Conservation (phyloP, 1,140 invertebrate species). For the Helicoverpa armigera region DNA sequence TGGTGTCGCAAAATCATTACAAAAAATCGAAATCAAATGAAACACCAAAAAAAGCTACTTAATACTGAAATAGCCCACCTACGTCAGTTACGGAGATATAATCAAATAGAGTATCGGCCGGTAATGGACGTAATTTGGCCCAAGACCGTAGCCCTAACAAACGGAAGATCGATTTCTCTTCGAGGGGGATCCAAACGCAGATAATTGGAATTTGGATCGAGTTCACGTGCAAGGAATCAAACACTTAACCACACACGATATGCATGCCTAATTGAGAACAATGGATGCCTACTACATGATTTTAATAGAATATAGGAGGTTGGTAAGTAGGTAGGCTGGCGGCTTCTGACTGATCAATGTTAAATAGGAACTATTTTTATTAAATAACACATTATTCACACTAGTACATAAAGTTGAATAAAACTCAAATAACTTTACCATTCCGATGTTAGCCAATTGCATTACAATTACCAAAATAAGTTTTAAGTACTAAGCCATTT, state of each 20-base stretch:
- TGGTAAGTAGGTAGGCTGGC: background rate
- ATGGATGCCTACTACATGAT: slow-evolving; percentile 36
- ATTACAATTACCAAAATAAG: no score
- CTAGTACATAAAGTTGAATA: no score
- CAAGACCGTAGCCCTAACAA: slow-evolving; percentile 46
- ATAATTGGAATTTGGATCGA: slow-evolving; percentile 56
- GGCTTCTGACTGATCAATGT: no score
- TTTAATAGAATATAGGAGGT: slow-evolving; percentile 12
- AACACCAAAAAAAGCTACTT: background rate
- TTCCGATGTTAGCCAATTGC: no score
- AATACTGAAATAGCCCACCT: slow-evolving; percentile 6
- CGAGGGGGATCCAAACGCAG: slow-evolving; percentile 32
- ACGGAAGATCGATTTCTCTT: slow-evolving; percentile 50
- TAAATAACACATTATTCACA: no score
- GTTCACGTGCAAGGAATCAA: slow-evolving; percentile 53
- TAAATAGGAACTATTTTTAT: no score
- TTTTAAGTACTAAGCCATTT: no score
- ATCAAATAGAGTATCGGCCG: slow-evolving; percentile 37
- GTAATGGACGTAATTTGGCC: slow-evolving; percentile 38
- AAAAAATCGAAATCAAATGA: background rate
- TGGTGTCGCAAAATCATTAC: background rate
- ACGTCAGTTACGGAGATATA: slow-evolving; percentile 27
- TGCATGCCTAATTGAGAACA: slow-evolving; percentile 51
- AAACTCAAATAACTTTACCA: no score
- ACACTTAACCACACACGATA: slow-evolving; percentile 47